Base-by-base conservation (phyloP, 2,888 invertebrate species). In the Malacosoma neustria region DNA sequence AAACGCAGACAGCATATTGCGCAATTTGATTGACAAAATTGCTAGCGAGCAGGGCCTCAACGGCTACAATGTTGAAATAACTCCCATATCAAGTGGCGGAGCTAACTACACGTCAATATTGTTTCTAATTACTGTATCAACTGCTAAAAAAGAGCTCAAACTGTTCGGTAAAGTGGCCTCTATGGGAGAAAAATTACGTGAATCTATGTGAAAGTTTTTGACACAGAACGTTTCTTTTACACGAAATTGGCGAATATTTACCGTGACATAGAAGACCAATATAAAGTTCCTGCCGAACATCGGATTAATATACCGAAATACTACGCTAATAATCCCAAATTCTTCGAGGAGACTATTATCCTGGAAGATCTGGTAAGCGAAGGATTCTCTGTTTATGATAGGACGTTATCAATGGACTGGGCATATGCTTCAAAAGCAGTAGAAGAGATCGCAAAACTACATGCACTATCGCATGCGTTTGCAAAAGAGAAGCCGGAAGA, bases 221-320 rank as follows among this genome's bases (percentile, higher is more conserved):
- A 48, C 9, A 43, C 39, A 0, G 65, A 65, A 41, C 38, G 37
- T 1, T 41, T 43, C n/a, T 47, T 51, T 12, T 63, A 62, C 33
- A 49, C 39, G 0, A 39, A 49, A 13, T 31, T 63, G 0, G 29
- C 40, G 3, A 48, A 51, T 6, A 37, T 30, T 1, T 63, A 49
- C 11, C 36, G 44, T 15, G 35, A 45, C 1, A 33, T 65, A 3
- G 53, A 64, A 35, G 45, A 51, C 0, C 41, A 46, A 14, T 30
- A 55, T 14, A 39, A 46, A 0, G 45, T 65, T 0, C 48, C 51
- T 0, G n/a, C 32, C 14, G 48, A 57, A 14, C 34, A 61, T 30
- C 53, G 55, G 34, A 37, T 60, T 6, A 30, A 40, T 3, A 33
- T 48, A 3, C 45, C 54, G 1, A 42, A 49, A 30, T 41, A 32